Base-by-base conservation (phyloP, 2,797 vertebrate species). In the Carapus acus region DNA sequence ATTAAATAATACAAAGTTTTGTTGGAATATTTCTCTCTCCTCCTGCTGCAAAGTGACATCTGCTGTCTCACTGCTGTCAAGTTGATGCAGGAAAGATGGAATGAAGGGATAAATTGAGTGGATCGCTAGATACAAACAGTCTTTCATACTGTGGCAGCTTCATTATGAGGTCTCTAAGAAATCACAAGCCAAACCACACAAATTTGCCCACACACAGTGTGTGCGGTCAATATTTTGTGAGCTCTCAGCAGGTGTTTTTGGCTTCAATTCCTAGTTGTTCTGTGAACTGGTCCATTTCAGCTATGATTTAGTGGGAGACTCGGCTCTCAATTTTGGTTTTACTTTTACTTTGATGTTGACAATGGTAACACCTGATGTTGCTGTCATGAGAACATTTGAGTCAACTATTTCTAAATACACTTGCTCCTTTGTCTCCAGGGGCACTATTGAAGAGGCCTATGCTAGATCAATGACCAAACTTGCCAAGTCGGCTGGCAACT, bases 381-480 rank as follows among this genome's bases (percentile, higher is more conserved):
- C n/a, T 42, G 20, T 22, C 23, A 12, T 39, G 16, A 39, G n/a
- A n/a, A n/a, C n/a, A 17, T 6, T 7, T 20, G 27, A 29, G 4
- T 41, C n/a, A n/a, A n/a, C n/a, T n/a, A n/a, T n/a, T n/a, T n/a
- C n/a, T n/a, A n/a, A n/a, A n/a, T n/a, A n/a, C n/a, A n/a, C n/a
- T n/a, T n/a, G n/a, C n/a, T 50, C 16, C 40, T 24, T 22, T 18
- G 6, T 40, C 54, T 39, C 67, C 37, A 98, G 96, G 86, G 92
- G 93, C 75, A 88, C 91, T 4, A 97, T 98, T 71, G 95, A 98
- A 80, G 96, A 98, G 67, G 81, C 84, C 0, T 98, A 98, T 72
- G 95, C 94, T 77, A 90, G 93, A 76, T 95, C 96, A n/a, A 95
- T 98, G 93, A 94, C 91, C 76, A 98, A 97, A 88, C 88, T 98